Evolutionary conservation across 2,888 invertebrate species (phyloP).

Genomic region (Bembecia ichneumoniformis): DNA sequence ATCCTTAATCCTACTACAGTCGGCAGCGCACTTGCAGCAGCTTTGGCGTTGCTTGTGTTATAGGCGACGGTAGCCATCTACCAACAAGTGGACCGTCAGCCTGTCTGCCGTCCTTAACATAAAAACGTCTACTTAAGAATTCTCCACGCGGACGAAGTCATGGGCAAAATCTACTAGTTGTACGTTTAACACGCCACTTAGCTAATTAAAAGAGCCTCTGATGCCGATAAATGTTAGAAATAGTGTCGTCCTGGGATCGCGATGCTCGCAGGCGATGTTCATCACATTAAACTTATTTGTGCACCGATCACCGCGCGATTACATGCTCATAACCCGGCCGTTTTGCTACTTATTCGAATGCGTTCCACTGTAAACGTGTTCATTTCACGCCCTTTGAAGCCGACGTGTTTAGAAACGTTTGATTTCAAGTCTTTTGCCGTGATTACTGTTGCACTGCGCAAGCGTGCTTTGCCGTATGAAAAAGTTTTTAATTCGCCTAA

Average conservation of each 20-base stretch:
- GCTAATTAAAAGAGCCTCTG: slow-evolving; percentile 3
- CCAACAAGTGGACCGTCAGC: too few species aligned
- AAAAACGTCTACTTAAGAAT: too few species aligned
- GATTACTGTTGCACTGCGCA: slow-evolving; percentile 34
- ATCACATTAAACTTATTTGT: slow-evolving; percentile 48
- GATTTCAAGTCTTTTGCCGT: slow-evolving; percentile 49
- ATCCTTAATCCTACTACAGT: too few species aligned
- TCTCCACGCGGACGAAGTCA: too few species aligned
- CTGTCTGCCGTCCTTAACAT: too few species aligned
- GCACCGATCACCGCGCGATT: slow-evolving; percentile 47
- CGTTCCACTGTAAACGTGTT: slow-evolving; percentile 53
- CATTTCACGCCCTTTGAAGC: slow-evolving; percentile 58
- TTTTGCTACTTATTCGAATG: slow-evolving; percentile 45
- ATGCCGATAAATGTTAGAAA: slow-evolving; percentile 2
- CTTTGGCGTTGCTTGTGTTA: too few species aligned
- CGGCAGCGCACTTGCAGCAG: too few species aligned
- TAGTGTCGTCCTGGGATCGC: slow-evolving; percentile 6
- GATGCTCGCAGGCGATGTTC: slow-evolving; percentile 19
- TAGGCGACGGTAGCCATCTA: too few species aligned
- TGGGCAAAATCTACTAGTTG: too few species aligned
- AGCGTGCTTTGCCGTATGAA: slow-evolving; percentile 34
- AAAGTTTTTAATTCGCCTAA: slow-evolving; percentile 70
- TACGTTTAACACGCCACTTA: slow-evolving; percentile 3
- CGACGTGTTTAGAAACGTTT: slow-evolving; percentile 51
- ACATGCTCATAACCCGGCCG: slow-evolving; percentile 35